Evolutionary conservation across 2,797 vertebrate genomes (phyloP).

Genomic region (Chiroxiphia lanceolata): DNA sequence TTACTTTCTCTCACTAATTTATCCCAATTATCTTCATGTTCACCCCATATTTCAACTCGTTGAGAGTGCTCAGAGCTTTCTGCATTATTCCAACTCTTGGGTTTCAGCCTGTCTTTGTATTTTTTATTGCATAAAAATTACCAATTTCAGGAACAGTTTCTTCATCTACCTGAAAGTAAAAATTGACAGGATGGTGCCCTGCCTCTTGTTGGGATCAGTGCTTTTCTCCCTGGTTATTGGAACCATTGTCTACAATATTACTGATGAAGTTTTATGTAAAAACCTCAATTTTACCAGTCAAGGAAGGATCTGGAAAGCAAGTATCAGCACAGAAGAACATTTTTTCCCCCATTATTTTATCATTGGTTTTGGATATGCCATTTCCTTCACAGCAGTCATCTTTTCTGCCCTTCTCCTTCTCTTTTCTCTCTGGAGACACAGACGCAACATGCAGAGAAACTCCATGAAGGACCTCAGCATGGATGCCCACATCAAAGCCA

Average conservation of each 20-base stretch:
- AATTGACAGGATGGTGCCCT: not conserved
- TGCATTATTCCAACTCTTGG: not conserved
- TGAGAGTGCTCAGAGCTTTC: not conserved
- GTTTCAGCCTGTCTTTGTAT: slow-evolving; percentile 34
- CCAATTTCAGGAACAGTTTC: slow-evolving; percentile 4
- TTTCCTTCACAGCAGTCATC: not conserved
- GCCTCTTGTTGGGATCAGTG: not conserved
- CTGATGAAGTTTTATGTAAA: rapidly evolving
- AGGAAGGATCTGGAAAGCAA: rapidly evolving
- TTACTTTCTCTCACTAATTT: not conserved
- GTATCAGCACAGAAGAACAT: rapidly evolving
- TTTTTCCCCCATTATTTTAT: rapidly evolving
- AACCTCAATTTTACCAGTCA: rapidly evolving
- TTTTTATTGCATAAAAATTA: slow-evolving; percentile 68
- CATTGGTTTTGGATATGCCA: not conserved
- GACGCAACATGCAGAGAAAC: not conserved
- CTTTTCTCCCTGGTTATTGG: not conserved
- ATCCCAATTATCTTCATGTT: not conserved
- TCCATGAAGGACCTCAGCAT: not conserved
- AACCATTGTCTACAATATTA: rapidly evolving
- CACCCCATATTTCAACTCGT: rapidly evolving
- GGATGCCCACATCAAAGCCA: slow-evolving; percentile 47
- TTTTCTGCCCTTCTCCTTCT: not conserved
- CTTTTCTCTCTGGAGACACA: slow-evolving; percentile 63
- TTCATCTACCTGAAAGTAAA: not conserved